A percentile compares a stretch with the other conserved stretches of the same genome.
phyloP scores from a whole-genome alignment of 2,888 invertebrate genomes.

The Danaus chrysippus region DNA sequence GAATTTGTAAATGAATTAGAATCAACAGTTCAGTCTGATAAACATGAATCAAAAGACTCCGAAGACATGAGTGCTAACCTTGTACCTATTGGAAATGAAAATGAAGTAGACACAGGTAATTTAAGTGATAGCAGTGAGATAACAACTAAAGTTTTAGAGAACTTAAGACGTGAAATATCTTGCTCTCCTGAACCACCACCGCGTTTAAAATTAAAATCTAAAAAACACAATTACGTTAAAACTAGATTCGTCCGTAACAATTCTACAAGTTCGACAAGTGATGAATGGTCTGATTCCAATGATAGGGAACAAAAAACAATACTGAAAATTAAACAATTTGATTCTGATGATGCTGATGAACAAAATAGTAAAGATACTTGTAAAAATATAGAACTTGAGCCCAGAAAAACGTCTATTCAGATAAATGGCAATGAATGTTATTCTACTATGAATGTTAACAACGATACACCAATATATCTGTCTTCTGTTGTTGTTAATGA shows the following conservation, averaged over 20 bases:
- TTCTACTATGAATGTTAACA: constrained; percentile 85
- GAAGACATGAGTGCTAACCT: constrained; percentile 16
- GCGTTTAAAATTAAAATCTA: constrained; percentile 60
- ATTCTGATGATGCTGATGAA: constrained; percentile 70
- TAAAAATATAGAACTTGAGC: constrained; percentile 57
- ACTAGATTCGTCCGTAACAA: constrained; percentile 71
- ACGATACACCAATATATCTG: constrained; percentile 83
- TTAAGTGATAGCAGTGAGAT: constrained; percentile 70
- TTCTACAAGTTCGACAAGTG: constrained; percentile 71
- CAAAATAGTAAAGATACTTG: constrained; percentile 43
- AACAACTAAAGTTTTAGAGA: constrained; percentile 60
- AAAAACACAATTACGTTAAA: constrained; percentile 74
- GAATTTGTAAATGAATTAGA: constrained; percentile 62
- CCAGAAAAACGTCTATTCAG: constrained; percentile 84
- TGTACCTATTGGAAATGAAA: constrained; percentile 31
- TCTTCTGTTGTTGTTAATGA: constrained; percentile 86
- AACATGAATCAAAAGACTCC: constrained; percentile 30
- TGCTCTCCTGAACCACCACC: constrained; percentile 75
- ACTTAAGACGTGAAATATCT: constrained; percentile 64
- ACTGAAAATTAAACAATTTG: constrained; percentile 67
- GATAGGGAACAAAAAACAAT: constrained; percentile 71
- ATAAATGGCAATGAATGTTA: constrained; percentile 87
- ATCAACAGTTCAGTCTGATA: constrained; percentile 29
- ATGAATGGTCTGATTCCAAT: constrained; percentile 73
- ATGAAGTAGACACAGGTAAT: constrained; percentile 57